These are phyloP conservation scores for Diadumene lineata DNA, from an alignment of 92 coral and sea anemone species.

Conservation along the genomic window DNA sequence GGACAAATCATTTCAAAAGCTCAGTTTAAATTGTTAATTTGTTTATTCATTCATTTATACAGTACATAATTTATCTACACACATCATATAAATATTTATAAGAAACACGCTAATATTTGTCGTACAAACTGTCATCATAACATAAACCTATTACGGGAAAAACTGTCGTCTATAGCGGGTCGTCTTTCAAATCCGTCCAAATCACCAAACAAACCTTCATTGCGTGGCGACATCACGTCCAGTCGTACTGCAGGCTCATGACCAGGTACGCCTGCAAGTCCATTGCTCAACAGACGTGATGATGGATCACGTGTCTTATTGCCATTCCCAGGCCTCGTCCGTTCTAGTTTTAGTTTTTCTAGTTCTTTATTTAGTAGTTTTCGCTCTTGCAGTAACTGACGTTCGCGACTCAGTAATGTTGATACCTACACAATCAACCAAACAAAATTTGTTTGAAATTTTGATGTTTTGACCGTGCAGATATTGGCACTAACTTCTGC, in stretches of 20 bases:
- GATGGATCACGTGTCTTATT: conserved; percentile 76
- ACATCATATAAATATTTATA: not conserved
- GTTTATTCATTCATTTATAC: too few relatives aligned
- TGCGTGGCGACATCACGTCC: conserved; percentile 89
- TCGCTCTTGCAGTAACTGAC: conserved; percentile 88
- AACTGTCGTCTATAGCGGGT: conserved; percentile 42
- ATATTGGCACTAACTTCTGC: too few relatives aligned
- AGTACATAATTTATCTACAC: not conserved
- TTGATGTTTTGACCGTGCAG: too few relatives aligned
- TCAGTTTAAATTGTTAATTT: too few relatives aligned
- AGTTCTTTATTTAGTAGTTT: conserved; percentile 80
- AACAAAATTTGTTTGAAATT: too few relatives aligned
- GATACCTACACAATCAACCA: conserved; percentile 58
- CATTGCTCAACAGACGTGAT: conserved; percentile 65
- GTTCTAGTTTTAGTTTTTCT: conserved; percentile 80
- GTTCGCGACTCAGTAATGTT: conserved; percentile 88
- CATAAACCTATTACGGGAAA: conserved; percentile 58
- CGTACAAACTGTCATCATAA: conserved; percentile 29
- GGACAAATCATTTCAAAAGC: too few relatives aligned
- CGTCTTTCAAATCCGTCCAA: conserved; percentile 68
- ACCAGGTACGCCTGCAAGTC: conserved; percentile 49
- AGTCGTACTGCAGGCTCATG: conserved; percentile 81
- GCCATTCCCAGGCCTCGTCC: conserved; percentile 76
- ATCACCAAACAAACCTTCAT: conserved; percentile 62
- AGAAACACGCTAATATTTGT: not conserved